A percentile compares a stretch with the other conserved stretches of the same genome.
Evolutionary conservation across 1,140 invertebrate genomes (phyloP).

Genomic region (Semibalanus balanoides): DNA sequence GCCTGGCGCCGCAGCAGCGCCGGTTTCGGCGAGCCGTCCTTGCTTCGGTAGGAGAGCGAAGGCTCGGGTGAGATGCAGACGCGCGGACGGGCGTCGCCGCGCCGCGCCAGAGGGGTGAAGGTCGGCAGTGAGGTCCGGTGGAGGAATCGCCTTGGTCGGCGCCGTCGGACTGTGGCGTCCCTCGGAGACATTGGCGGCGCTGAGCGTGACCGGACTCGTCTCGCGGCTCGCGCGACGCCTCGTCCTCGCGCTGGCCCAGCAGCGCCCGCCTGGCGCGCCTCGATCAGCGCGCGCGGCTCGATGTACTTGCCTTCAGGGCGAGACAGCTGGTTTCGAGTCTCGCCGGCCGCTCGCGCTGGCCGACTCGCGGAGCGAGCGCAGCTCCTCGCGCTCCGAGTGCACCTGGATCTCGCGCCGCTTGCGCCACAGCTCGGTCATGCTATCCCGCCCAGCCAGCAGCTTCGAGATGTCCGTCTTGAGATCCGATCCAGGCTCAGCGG

Average conservation of each 20-base stretch:
- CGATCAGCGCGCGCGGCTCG: slow-evolving; percentile 4
- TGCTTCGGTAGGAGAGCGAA: slow-evolving; percentile 10
- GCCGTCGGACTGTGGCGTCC: not conserved
- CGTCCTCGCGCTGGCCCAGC: not conserved
- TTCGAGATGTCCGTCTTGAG: slow-evolving; percentile 19
- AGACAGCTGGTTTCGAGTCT: not conserved
- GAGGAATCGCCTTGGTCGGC: not conserved
- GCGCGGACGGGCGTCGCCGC: not conserved
- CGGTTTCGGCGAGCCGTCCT: slow-evolving; percentile 45
- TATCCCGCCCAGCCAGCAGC: slow-evolving; percentile 19
- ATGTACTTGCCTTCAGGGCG: not conserved
- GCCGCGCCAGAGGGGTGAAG: not conserved
- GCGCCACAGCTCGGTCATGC: slow-evolving; percentile 18
- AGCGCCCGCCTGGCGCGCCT: not conserved
- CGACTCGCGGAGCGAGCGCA: not conserved
- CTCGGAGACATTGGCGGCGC: not conserved
- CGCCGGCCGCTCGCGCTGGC: not conserved
- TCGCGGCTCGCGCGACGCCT: too few species aligned
- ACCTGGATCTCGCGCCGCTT: not conserved
- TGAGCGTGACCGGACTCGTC: not conserved
- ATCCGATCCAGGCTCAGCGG: slow-evolving; percentile 15
- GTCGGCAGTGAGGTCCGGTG: slow-evolving; percentile 1
- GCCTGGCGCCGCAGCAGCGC: slow-evolving; percentile 63
- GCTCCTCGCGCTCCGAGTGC: not conserved
- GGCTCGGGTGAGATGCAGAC: slow-evolving; percentile 2